Percentiles rank a stretch among this genome's conserved stretches.
Evolutionary conservation across 2,888 invertebrate genomes (phyloP).

Genomic region (Drosophila meridionalis): DNA sequence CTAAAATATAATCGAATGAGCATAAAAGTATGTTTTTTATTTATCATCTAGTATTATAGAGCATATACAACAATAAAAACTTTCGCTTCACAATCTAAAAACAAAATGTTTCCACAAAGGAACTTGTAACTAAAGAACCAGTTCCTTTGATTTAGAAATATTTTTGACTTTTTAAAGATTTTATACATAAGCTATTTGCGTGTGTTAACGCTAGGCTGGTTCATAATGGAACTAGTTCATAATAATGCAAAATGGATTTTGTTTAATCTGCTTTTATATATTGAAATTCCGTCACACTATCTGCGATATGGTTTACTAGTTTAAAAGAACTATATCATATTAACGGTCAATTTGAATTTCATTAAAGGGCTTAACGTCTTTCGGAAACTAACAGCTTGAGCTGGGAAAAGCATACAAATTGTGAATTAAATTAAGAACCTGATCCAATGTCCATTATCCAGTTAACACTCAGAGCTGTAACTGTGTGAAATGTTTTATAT

Average conservation of each 20-base stretch:
- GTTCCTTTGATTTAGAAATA: background rate
- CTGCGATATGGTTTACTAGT: background rate
- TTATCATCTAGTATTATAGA: background rate
- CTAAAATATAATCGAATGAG: background rate
- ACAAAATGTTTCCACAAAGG: no score
- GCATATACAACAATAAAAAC: background rate
- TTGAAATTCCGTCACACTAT: no score
- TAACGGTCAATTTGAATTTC: background rate
- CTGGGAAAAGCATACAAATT: background rate
- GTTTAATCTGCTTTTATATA: no score
- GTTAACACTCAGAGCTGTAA: constrained; percentile 29
- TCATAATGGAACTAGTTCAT: background rate
- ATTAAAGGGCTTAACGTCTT: background rate
- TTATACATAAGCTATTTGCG: no score
- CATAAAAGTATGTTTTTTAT: no score
- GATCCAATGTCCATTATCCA: constrained; percentile 14
- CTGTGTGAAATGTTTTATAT: constrained; percentile 7
- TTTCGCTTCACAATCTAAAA: background rate
- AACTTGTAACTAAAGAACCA: background rate
- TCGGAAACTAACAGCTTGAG: background rate
- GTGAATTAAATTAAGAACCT: constrained; percentile 17
- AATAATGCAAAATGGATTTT: no score
- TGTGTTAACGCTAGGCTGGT: no score
- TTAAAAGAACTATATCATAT: constrained; percentile 4
- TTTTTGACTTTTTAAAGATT: no score